Percentiles rank a stretch among this genome's conserved stretches.
Evolutionary conservation across 2,888 invertebrate genomes (phyloP).

Genomic region (Gerris lacustris): DNA sequence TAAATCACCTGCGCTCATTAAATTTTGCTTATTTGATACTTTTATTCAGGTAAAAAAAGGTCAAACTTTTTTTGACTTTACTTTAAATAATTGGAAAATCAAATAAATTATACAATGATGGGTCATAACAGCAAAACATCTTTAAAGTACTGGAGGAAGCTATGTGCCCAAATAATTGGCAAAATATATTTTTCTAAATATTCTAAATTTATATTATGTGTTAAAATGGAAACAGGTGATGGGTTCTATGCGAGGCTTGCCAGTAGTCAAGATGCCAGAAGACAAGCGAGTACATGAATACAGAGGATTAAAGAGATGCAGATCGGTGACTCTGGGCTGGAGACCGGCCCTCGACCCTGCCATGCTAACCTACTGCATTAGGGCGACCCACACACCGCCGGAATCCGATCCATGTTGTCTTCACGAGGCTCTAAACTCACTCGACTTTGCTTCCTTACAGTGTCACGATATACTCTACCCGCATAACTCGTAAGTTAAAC

Average conservation of each 20-base stretch:
- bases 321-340: conserved; percentile 48
- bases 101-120: no score
- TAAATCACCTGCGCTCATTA: no score
- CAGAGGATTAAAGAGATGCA: conserved; percentile 40
- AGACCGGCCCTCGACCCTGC: conserved; percentile 40
- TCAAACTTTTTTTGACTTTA: no score
- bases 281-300: conserved; percentile 43
- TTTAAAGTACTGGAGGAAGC: no score
- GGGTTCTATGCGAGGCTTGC: conserved; percentile 40
- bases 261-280: conserved; percentile 44
- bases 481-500: conserved; percentile 14
- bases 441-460: conserved; percentile 36
- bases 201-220: no score
- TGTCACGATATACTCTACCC: conserved; percentile 34
- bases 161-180: no score
- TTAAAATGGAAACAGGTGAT: conserved; percentile 37
- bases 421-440: conserved; percentile 37
- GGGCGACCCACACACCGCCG: conserved; percentile 31
- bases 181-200: no score
- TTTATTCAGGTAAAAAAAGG: no score
- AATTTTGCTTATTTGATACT: no score
- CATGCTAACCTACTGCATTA: conserved; percentile 37
- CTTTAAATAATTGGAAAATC: no score
- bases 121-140: no score
- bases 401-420: conserved; percentile 41